phyloP scores from a whole-genome alignment of 1,140 invertebrate species.

The Whitmania pigra region DNA sequence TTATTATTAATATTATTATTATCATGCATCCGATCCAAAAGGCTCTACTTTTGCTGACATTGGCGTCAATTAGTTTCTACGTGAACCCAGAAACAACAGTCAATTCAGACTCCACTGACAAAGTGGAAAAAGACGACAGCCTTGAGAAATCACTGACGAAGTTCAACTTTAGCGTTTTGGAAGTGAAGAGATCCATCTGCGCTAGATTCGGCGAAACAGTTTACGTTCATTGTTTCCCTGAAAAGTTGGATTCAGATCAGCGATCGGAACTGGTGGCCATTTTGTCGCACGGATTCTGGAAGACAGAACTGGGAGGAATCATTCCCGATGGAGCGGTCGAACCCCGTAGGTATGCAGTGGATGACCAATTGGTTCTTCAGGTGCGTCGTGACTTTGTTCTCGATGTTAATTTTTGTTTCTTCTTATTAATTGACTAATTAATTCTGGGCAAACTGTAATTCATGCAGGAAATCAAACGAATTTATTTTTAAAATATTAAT shows the following conservation, averaged over 20 bases:
- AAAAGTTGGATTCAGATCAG: not conserved
- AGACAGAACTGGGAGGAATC: not conserved
- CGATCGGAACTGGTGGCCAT: not conserved
- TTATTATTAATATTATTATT: no score
- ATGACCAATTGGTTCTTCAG: not conserved
- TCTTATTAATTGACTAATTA: no score
- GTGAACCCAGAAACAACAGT: no score
- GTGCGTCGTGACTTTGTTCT: not conserved
- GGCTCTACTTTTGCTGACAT: no score
- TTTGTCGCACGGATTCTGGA: not conserved
- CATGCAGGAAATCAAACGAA: no score
- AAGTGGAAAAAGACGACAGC: not conserved
- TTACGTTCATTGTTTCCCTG: slow-evolving; percentile 1
- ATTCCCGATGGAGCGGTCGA: not conserved
- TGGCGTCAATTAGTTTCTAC: no score
- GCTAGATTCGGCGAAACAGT: not conserved
- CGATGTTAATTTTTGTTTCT: no score
- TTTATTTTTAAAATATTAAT: no score
- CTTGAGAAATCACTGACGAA: not conserved
- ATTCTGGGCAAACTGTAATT: no score
- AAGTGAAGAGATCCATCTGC: not conserved
- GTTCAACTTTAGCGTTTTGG: not conserved
- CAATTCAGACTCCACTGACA: not conserved
- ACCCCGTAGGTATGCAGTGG: not conserved
- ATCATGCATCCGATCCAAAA: no score